phyloP scores from a whole-genome alignment of 2,888 invertebrate species.

The Ryuthela nishihirai region DNA sequence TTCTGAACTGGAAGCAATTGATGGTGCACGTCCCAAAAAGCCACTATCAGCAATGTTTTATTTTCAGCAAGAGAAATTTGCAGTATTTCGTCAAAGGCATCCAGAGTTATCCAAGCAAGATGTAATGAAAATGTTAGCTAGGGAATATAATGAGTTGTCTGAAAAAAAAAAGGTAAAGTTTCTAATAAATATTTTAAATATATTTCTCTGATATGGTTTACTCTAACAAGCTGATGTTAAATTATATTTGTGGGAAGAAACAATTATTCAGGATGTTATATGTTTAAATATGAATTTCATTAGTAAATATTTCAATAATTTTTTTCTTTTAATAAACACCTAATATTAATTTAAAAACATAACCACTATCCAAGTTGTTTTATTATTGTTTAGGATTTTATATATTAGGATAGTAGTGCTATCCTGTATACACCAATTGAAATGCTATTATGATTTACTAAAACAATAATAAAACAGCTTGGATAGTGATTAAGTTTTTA shows the following conservation, averaged over 20 bases:
- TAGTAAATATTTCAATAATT: neutral
- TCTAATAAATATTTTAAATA: neutral
- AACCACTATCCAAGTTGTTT: no score
- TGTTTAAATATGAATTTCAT: neutral
- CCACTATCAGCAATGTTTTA: conserved; percentile 56
- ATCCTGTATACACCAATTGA: no score
- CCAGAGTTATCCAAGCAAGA: conserved; percentile 49
- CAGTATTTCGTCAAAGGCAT: conserved; percentile 53
- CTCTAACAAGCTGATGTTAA: neutral
- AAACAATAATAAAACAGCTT: no score
- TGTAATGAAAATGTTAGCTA: conserved; percentile 42
- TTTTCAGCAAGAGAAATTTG: conserved; percentile 56
- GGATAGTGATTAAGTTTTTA: no score
- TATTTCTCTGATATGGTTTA: neutral
- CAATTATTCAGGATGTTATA: neutral
- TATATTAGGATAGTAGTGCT: no score
- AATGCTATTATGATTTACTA: no score
- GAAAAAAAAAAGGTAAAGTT: conserved; percentile 44
- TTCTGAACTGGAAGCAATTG: conserved; percentile 24
- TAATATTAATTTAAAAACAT: no score
- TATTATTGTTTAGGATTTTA: no score
- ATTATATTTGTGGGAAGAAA: neutral
- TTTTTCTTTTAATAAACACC: no score
- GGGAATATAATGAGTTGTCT: conserved; percentile 43
- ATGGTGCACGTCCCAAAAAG: conserved; percentile 44